Conservation (phyloP, 2,113 vertebrate species). For the Hystrix brachyura region DNA sequence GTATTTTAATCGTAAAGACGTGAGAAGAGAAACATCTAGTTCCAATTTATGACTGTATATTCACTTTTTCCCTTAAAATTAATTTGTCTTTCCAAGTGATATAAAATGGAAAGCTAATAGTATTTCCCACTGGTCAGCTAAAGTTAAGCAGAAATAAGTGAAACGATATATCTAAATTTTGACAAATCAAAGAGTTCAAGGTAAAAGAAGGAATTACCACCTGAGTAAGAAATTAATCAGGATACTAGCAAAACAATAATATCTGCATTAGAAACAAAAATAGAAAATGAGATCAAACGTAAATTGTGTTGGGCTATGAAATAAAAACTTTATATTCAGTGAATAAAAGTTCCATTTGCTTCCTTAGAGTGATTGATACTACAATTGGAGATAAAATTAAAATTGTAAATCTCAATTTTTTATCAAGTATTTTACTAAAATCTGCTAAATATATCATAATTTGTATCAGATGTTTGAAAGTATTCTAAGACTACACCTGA, state of each 20-base stretch:
- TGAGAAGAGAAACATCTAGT: neutral
- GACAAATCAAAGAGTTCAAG: neutral
- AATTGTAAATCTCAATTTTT: neutral
- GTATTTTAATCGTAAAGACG: neutral
- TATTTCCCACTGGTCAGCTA: neutral
- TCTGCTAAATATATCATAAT: neutral
- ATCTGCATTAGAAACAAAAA: neutral
- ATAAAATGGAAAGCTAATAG: neutral
- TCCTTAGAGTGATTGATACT: neutral
- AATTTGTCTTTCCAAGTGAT: neutral
- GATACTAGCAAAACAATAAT: neutral
- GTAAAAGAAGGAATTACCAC: neutral
- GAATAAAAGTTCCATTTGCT: neutral
- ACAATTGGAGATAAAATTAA: neutral
- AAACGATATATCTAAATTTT: neutral
- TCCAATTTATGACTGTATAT: neutral
- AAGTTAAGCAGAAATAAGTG: neutral
- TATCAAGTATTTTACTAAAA: neutral
- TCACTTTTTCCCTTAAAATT: neutral
- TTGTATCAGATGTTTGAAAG: neutral
- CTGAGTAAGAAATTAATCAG: neutral
- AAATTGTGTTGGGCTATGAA: neutral
- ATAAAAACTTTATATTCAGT: slow-evolving; percentile 9
- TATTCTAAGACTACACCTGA: neutral
- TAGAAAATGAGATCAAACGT: neutral